Conservation (phyloP, 2,888 invertebrate species). For the Drosophila melanosoma region DNA sequence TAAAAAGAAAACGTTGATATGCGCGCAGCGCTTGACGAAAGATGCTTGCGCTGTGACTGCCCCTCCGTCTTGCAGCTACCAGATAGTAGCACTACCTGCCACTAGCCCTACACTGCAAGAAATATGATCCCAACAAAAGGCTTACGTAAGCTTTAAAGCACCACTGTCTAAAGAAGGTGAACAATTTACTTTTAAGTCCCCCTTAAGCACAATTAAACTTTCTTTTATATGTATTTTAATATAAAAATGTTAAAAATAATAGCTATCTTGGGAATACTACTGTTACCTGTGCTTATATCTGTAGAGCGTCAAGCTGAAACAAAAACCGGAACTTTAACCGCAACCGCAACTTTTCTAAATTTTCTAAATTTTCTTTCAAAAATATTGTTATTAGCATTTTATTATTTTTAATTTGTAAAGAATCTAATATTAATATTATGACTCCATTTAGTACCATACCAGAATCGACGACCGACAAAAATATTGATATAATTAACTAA, state of each 20-base stretch:
- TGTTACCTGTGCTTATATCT: not conserved
- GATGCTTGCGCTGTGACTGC: constrained; percentile 43
- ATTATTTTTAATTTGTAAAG: too few relatives aligned
- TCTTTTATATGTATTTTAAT: not conserved
- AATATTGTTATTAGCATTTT: too few relatives aligned
- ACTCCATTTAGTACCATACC: too few relatives aligned
- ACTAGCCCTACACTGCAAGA: not conserved
- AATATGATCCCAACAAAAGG: not conserved
- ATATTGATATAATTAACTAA: too few relatives aligned
- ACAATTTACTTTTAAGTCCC: not conserved
- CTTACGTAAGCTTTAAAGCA: not conserved
- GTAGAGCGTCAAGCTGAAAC: not conserved
- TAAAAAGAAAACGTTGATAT: constrained; percentile 27
- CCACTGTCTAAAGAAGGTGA: not conserved
- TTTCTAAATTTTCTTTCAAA: too few relatives aligned
- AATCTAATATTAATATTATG: too few relatives aligned
- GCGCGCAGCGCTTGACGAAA: constrained; percentile 69
- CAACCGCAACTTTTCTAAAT: not conserved
- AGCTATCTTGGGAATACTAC: not conserved
- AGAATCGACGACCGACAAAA: too few relatives aligned
- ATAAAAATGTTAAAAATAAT: not conserved
- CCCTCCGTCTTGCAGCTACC: constrained; percentile 6
- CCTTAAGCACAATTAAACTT: not conserved
- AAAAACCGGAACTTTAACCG: not conserved
- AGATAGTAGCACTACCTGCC: not conserved